Evolutionary conservation across 35 echinoderm and acorn worm species (phyloP).

Genomic region (Apostichopus californicus): DNA sequence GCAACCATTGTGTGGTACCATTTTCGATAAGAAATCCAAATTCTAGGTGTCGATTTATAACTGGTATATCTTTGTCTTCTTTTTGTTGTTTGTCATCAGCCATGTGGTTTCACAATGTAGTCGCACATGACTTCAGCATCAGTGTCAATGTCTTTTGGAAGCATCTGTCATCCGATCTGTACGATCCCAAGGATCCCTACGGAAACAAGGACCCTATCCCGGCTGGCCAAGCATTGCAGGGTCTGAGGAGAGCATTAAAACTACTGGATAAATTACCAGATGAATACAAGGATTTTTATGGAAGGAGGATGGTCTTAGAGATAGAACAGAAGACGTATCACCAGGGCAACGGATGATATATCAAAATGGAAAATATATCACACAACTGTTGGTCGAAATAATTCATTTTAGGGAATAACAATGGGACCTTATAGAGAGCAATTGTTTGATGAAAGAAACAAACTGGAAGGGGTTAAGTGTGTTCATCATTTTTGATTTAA

Average conservation of each 20-base stretch:
- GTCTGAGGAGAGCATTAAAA: constrained; percentile 79
- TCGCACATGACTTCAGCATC: constrained; percentile 82
- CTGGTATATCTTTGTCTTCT: background rate
- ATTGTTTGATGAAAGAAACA: no score
- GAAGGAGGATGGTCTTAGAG: constrained; percentile 85
- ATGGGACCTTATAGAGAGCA: background rate
- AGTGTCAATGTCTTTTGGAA: constrained; percentile 97
- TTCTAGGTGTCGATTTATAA: no score
- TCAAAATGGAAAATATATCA: no score
- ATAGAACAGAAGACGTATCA: constrained; percentile 72
- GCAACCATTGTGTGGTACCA: no score
- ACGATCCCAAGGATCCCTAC: constrained; percentile 93
- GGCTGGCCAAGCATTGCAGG: constrained; percentile 86
- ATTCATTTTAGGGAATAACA: background rate
- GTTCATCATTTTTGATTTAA: no score
- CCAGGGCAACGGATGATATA: no score
- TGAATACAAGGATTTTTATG: constrained; percentile 96
- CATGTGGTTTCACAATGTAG: constrained; percentile 98
- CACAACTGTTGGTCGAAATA: background rate
- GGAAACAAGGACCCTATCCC: constrained; percentile 95
- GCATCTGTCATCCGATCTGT: constrained; percentile 70
- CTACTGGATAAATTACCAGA: constrained; percentile 81
- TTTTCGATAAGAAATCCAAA: no score
- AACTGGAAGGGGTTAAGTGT: no score
- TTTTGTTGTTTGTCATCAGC: constrained; percentile 55